Conservation (phyloP, 2,113 vertebrate species). For the Halcyon malimbica region DNA sequence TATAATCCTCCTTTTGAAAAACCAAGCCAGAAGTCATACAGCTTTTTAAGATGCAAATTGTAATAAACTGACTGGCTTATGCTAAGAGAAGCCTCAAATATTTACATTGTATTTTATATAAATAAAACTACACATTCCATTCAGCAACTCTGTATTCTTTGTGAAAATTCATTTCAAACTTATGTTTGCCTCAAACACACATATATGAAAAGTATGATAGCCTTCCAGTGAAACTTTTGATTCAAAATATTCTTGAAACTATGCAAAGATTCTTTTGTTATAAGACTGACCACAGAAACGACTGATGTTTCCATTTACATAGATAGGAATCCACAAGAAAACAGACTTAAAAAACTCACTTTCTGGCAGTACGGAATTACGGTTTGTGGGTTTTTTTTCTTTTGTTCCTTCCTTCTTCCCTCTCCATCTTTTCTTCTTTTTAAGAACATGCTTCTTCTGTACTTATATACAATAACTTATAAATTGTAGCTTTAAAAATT, state of each 20-base stretch:
- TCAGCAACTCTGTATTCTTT: not conserved
- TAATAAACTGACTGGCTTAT: not conserved
- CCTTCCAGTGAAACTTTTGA: not conserved
- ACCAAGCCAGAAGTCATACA: not conserved
- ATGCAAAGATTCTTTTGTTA: not conserved
- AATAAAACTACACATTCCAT: not conserved
- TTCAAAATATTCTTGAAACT: not conserved
- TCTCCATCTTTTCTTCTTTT: not conserved
- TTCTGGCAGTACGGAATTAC: not conserved
- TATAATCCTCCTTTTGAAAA: not conserved
- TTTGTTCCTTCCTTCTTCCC: no score
- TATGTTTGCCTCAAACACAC: not conserved
- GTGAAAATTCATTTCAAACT: not conserved
- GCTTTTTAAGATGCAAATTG: not conserved
- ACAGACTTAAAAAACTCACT: not conserved
- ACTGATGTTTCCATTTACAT: not conserved
- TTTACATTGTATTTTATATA: not conserved
- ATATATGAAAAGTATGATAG: not conserved
- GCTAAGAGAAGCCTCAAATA: not conserved
- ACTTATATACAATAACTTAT: not conserved
- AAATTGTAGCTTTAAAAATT: not conserved
- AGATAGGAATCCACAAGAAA: not conserved
- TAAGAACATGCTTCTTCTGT: not conserved
- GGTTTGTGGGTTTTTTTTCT: no score
- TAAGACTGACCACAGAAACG: not conserved